Percentiles rank a stretch among this genome's conserved stretches.
These are phyloP conservation scores for Pachypanchax playfairii DNA, from an alignment of 2,113 vertebrate genomes.

Conservation along the genomic window DNA sequence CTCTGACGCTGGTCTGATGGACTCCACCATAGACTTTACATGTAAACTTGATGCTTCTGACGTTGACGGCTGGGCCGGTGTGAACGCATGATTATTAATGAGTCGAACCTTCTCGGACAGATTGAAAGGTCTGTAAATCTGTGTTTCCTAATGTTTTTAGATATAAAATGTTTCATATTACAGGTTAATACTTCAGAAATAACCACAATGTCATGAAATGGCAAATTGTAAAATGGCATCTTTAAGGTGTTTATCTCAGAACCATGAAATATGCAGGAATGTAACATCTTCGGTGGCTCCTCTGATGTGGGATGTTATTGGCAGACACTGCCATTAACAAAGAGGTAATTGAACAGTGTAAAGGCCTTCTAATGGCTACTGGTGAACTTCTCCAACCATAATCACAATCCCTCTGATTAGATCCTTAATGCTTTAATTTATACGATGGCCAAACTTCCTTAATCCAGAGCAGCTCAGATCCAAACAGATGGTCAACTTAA, in stretches of 20 bases:
- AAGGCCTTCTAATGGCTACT: not conserved
- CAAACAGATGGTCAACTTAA: conserved; percentile 42
- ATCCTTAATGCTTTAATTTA: conserved; percentile 1
- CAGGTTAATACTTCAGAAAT: no score
- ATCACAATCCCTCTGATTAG: not conserved
- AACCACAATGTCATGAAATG: no score
- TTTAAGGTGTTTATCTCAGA: not conserved
- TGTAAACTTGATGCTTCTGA: no score
- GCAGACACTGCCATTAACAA: conserved; percentile 4
- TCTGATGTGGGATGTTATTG: not conserved
- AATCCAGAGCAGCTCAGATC: conserved; percentile 51
- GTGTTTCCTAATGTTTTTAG: no score
- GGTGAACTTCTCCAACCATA: conserved; percentile 1
- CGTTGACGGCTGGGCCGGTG: no score
- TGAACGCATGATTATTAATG: no score
- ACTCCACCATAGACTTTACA: no score
- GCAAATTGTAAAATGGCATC: no score
- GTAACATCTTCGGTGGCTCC: not conserved
- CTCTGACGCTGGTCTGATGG: no score
- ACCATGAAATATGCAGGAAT: not conserved
- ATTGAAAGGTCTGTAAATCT: no score
- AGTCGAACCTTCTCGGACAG: no score
- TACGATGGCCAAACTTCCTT: not conserved
- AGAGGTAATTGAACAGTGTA: conserved; percentile 2
- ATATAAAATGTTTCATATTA: no score